Conservation (phyloP, 2,113 vertebrate species). For the Cervus canadensis region DNA sequence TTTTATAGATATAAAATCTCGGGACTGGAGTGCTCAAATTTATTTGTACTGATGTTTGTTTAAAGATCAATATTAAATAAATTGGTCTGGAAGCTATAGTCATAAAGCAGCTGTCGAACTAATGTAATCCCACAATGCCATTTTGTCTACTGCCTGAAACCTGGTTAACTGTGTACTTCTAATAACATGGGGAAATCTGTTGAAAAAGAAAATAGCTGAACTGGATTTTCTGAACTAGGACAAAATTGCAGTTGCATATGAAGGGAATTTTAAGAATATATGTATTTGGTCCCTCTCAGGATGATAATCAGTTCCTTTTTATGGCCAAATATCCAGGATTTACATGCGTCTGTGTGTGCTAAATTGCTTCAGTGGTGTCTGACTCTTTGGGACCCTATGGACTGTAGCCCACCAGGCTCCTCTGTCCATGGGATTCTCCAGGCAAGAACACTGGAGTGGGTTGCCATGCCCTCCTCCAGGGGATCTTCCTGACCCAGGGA, state of each 20-base stretch:
- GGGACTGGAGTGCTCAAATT: constrained; percentile 85
- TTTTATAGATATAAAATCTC: constrained; percentile 85
- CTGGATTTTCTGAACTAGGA: constrained; percentile 81
- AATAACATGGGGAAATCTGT: constrained; percentile 81
- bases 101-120: constrained; percentile 91
- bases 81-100: constrained; percentile 91
- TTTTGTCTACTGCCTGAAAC: constrained; percentile 89
- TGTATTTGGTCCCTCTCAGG: background rate
- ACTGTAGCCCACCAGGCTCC: background rate
- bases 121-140: constrained; percentile 91
- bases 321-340: background rate
- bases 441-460: background rate
- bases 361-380: background rate
- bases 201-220: constrained; percentile 84
- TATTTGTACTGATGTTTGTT: constrained; percentile 93
- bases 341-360: background rate
- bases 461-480: background rate
- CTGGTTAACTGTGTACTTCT: constrained; percentile 88
- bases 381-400: background rate
- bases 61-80: constrained; percentile 94
- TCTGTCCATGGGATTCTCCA: background rate
- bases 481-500: background rate
- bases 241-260: constrained; percentile 48
- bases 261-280: constrained; percentile 22
- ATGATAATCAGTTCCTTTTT: background rate